phyloP scores from a whole-genome alignment of 2,113 vertebrate genomes.

The Tinamus guttatus region DNA sequence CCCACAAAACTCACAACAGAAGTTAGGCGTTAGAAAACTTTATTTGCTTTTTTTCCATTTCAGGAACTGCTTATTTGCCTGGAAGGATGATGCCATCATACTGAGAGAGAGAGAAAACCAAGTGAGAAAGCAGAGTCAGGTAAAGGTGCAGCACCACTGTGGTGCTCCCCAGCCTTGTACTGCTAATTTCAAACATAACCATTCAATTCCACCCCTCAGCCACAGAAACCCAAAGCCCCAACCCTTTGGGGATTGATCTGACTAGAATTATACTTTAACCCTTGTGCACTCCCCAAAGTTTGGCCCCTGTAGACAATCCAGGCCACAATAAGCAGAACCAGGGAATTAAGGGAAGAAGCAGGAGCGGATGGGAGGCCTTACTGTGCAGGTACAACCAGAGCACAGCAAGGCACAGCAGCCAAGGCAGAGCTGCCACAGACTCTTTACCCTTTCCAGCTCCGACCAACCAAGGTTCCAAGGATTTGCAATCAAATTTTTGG shows the following conservation, averaged over 20 bases:
- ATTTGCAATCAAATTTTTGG: neutral
- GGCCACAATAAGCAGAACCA: neutral
- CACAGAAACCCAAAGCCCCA: neutral
- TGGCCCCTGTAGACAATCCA: neutral
- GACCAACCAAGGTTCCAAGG: neutral
- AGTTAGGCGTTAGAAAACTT: slow-evolving; percentile 42
- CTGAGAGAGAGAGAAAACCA: slow-evolving; percentile 73
- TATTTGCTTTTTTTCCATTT: slow-evolving; percentile 77
- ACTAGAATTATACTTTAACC: neutral
- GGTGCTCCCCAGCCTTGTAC: neutral
- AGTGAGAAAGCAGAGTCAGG: neutral
- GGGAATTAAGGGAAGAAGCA: neutral
- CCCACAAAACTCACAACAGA: slow-evolving; percentile 55
- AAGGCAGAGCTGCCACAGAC: neutral
- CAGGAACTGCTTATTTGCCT: slow-evolving; percentile 89
- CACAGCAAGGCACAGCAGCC: no score
- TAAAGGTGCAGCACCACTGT: neutral
- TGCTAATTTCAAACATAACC: neutral
- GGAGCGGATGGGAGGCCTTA: neutral
- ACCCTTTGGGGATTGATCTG: neutral
- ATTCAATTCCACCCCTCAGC: neutral
- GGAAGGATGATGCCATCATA: slow-evolving; percentile 99
- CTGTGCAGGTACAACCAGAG: neutral
- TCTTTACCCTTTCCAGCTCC: neutral
- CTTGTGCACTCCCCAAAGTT: neutral